Evolutionary conservation across 2,113 vertebrate species (phyloP).

Genomic region (Anolis sagrei): DNA sequence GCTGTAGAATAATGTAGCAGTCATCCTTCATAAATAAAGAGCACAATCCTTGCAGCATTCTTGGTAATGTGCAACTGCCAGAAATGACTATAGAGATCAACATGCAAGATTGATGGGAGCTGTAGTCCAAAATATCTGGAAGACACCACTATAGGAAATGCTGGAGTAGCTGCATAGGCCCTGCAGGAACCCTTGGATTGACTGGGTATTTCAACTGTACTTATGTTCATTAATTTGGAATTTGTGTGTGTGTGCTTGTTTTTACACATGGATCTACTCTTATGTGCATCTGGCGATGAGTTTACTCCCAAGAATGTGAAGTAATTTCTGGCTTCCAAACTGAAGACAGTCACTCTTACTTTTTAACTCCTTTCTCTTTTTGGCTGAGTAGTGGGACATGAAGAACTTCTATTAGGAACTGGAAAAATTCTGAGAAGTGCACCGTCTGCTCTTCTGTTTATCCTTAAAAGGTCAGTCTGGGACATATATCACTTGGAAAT

Average conservation of each 20-base stretch:
- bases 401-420: conserved; percentile 14
- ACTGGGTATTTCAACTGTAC: conserved; percentile 53
- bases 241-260: conserved; percentile 50
- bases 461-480: conserved; percentile 27
- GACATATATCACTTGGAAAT: not conserved
- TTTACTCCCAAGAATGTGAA: conserved; percentile 77
- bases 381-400: conserved; percentile 18
- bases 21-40: not conserved
- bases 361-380: conserved; percentile 69
- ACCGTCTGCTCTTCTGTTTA: conserved; percentile 17
- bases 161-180: conserved; percentile 43
- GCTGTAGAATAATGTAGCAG: not conserved
- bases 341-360: conserved; percentile 42
- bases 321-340: conserved; percentile 74
- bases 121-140: not conserved
- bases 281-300: conserved; percentile 73
- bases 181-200: conserved; percentile 63
- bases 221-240: conserved; percentile 51
- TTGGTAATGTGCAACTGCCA: not conserved
- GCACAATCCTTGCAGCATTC: not conserved
- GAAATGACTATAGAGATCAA: not conserved
- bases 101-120: not conserved
- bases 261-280: conserved; percentile 70
- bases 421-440: conserved; percentile 23
- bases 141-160: not conserved